phyloP scores from a whole-genome alignment of 2,113 vertebrate species.

The Toxotes jaculatrix region DNA sequence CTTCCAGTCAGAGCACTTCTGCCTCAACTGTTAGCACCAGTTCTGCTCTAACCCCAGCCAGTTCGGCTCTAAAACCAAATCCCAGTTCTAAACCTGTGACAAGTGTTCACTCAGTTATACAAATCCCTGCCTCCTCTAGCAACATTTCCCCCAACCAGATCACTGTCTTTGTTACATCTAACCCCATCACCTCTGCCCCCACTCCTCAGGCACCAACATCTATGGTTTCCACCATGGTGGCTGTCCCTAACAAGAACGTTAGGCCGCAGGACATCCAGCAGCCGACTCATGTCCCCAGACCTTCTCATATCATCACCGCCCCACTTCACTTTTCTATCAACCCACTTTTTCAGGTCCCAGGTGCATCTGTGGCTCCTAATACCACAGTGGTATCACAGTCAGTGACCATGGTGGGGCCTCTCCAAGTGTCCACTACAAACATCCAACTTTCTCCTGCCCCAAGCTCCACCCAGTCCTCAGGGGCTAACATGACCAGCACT shows the following conservation, averaged over 20 bases:
- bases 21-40: constrained; percentile 53
- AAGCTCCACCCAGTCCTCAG: constrained; percentile 64
- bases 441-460: constrained; percentile 89
- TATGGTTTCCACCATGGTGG: constrained; percentile 90
- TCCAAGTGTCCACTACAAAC: constrained; percentile 91
- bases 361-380: constrained; percentile 75
- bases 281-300: constrained; percentile 82
- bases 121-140: constrained; percentile 89
- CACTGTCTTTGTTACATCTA: constrained; percentile 96
- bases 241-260: constrained; percentile 90
- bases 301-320: constrained; percentile 91
- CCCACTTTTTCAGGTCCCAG: constrained; percentile 91
- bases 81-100: constrained; percentile 83
- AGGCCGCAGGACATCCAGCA: constrained; percentile 87
- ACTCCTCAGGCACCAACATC: constrained; percentile 88
- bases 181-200: constrained; percentile 90
- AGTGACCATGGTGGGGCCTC: constrained; percentile 90
- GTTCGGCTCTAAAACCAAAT: constrained; percentile 62
- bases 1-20: constrained; percentile 68
- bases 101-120: constrained; percentile 87
- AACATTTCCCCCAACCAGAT: constrained; percentile 91
- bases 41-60: constrained; percentile 50
- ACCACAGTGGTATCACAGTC: constrained; percentile 91
- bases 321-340: constrained; percentile 91
- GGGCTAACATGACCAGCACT: constrained; percentile 80